Evolutionary conservation across 2,888 invertebrate genomes (phyloP).

Genomic region (Stenurella melanura): DNA sequence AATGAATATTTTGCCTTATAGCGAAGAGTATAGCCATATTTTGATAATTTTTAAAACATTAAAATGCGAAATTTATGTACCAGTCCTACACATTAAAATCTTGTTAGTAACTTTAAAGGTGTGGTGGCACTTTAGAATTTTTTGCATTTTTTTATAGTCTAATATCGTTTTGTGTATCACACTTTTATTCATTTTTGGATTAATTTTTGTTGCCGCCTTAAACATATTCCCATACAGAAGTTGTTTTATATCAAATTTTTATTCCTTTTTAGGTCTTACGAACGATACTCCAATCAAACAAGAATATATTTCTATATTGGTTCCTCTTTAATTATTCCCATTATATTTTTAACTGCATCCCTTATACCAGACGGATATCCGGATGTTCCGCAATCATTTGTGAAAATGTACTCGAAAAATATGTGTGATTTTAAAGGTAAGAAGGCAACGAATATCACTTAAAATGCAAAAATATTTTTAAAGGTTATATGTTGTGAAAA

Average conservation of each 20-base stretch:
- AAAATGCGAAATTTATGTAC: too few relatives aligned
- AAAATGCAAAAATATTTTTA: too few relatives aligned
- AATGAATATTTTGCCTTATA: too few relatives aligned
- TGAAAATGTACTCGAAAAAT: constrained; percentile 58
- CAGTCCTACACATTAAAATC: too few relatives aligned
- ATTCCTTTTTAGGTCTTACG: constrained; percentile 41
- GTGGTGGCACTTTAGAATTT: too few relatives aligned
- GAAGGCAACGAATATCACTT: not conserved
- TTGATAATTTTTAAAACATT: too few relatives aligned
- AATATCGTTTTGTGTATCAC: too few relatives aligned
- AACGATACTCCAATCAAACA: constrained; percentile 36
- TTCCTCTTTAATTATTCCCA: constrained; percentile 56
- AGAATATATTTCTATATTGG: constrained; percentile 55
- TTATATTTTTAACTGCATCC: constrained; percentile 59
- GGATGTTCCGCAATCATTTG: constrained; percentile 62
- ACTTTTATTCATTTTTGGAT: too few relatives aligned
- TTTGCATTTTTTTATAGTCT: too few relatives aligned
- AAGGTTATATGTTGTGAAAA: too few relatives aligned
- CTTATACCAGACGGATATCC: constrained; percentile 57
- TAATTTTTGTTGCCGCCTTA: not conserved
- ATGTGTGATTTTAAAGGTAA: constrained; percentile 65
- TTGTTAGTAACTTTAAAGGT: too few relatives aligned
- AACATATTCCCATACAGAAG: not conserved
- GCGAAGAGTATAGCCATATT: too few relatives aligned
- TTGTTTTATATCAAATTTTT: not conserved